Conservation (phyloP, 2,888 invertebrate genomes). For the Tetanocera ferruginea region DNA sequence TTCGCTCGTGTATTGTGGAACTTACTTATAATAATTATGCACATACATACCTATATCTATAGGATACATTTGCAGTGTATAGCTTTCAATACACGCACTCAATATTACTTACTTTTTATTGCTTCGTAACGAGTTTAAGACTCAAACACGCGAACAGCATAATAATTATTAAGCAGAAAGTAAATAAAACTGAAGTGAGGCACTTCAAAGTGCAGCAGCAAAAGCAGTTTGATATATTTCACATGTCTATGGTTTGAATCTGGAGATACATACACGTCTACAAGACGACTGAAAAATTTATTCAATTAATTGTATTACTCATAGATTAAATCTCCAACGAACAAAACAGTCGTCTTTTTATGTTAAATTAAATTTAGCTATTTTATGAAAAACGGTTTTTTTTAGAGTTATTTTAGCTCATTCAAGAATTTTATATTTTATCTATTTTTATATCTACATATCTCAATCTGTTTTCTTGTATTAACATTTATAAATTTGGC, state of each 20-base stretch:
- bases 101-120: slow-evolving; percentile 6
- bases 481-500: too few relatives aligned
- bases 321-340: too few relatives aligned
- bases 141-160: slow-evolving; percentile 8
- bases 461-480: too few relatives aligned
- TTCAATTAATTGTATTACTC: too few relatives aligned
- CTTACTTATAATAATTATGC: background rate
- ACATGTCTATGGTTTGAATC: background rate
- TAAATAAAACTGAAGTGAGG: background rate
- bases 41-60: background rate
- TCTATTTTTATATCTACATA: too few relatives aligned
- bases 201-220: slow-evolving; percentile 5
- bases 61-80: background rate
- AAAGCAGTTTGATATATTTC: background rate
- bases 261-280: too few relatives aligned
- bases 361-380: too few relatives aligned
- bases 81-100: background rate
- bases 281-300: too few relatives aligned
- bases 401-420: too few relatives aligned
- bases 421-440: too few relatives aligned
- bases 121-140: slow-evolving; percentile 4
- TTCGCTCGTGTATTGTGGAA: slow-evolving; percentile 2
- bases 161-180: background rate
- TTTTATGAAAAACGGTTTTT: too few relatives aligned
- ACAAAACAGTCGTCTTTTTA: too few relatives aligned